Evolutionary conservation across 2,113 vertebrate species (phyloP).

Genomic region (Rhipidura dahli): DNA sequence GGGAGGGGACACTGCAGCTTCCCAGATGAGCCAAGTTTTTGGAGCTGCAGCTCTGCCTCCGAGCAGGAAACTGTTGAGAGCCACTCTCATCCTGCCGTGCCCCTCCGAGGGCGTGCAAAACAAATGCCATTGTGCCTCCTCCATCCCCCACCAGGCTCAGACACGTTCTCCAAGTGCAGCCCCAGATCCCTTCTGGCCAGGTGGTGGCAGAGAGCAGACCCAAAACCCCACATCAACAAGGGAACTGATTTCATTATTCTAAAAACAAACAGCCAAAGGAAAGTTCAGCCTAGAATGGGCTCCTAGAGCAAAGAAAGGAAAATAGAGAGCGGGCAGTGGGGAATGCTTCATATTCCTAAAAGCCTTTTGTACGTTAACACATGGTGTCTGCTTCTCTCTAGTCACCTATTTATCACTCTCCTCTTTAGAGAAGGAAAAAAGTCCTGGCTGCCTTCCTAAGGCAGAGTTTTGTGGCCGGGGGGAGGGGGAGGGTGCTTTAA

Average conservation of each 20-base stretch:
- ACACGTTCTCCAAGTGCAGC: neutral
- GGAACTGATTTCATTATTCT: conserved; percentile 74
- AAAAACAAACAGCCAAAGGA: conserved; percentile 75
- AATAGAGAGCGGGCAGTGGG: conserved; percentile 74
- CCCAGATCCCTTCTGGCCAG: conserved; percentile 53
- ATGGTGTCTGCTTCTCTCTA: conserved; percentile 82
- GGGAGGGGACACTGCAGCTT: neutral
- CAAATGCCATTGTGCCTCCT: conserved; percentile 48
- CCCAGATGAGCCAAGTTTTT: neutral
- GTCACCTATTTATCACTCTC: conserved; percentile 83
- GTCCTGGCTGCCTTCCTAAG: conserved; percentile 80
- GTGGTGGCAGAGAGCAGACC: conserved; percentile 61
- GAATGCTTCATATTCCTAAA: conserved; percentile 80
- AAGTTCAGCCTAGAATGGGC: conserved; percentile 70
- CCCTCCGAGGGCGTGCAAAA: conserved; percentile 14
- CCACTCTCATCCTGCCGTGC: conserved; percentile 47
- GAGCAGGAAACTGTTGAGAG: conserved; percentile 52
- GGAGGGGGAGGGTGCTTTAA: conserved; percentile 86
- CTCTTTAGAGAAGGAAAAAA: conserved; percentile 79
- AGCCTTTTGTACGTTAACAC: conserved; percentile 79
- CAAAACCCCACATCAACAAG: conserved; percentile 64
- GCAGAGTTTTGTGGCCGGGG: conserved; percentile 77
- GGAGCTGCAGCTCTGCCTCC: neutral
- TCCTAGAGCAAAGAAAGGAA: conserved; percentile 73
- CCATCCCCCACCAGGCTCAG: neutral